Conservation (phyloP, 2,113 vertebrate species). For the Perccottus glenii region DNA sequence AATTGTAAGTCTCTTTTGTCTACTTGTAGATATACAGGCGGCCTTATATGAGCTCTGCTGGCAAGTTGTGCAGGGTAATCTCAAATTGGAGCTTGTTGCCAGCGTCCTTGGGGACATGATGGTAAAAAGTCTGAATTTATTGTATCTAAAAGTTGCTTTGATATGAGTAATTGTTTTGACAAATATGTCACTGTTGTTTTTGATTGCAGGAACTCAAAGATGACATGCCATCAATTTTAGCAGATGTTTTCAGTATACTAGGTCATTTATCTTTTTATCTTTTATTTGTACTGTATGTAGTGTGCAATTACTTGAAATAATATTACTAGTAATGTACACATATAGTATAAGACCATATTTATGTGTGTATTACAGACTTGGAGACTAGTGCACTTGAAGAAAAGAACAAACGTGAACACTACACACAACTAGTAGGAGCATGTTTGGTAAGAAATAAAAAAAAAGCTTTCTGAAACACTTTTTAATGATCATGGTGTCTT, state of each 20-base stretch:
- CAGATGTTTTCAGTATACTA: slow-evolving; percentile 97
- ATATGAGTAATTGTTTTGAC: background rate
- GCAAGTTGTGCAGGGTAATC: slow-evolving; percentile 91
- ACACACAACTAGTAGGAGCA: slow-evolving; percentile 93
- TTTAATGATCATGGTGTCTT: background rate
- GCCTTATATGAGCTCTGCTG: slow-evolving; percentile 93
- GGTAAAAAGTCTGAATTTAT: slow-evolving; percentile 77
- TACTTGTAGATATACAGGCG: slow-evolving; percentile 88
- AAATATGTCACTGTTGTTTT: slow-evolving; percentile 3
- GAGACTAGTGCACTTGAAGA: slow-evolving; percentile 97
- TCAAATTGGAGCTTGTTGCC: slow-evolving; percentile 92
- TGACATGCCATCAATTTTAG: slow-evolving; percentile 96
- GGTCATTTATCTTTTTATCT: slow-evolving; percentile 74
- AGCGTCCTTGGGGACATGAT: slow-evolving; percentile 90
- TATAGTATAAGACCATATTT: background rate
- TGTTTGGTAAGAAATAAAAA: slow-evolving; percentile 89
- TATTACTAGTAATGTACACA: background rate
- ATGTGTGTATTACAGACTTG: slow-evolving; percentile 83
- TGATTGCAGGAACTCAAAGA: slow-evolving; percentile 88
- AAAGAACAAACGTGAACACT: slow-evolving; percentile 95
- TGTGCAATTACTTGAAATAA: background rate
- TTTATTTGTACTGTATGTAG: background rate
- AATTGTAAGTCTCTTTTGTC: slow-evolving; percentile 39
- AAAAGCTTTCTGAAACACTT: background rate
- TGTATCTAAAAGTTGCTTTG: background rate